Evolutionary conservation across 2,113 vertebrate genomes (phyloP).

Genomic region (Pygoscelis antarcticus): DNA sequence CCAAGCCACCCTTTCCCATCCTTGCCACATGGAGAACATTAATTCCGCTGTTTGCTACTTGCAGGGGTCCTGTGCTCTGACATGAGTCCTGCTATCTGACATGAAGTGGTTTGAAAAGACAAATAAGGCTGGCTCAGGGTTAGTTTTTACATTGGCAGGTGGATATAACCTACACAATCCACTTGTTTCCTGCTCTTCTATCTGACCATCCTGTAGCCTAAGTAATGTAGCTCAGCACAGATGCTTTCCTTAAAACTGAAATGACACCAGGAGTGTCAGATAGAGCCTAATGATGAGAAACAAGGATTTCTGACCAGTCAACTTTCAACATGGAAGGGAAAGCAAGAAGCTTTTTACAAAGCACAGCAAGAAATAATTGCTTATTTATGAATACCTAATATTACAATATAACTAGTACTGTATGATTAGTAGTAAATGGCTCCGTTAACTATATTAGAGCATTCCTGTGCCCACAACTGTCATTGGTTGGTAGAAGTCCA

Average conservation of each 20-base stretch:
- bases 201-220: background rate
- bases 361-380: background rate
- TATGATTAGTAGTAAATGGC: background rate
- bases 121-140: background rate
- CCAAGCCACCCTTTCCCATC: background rate
- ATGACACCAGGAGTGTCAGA: background rate
- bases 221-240: background rate
- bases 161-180: background rate
- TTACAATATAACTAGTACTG: background rate
- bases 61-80: constrained; percentile 2
- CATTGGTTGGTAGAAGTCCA: background rate
- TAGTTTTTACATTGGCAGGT: background rate
- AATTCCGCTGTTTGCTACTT: background rate
- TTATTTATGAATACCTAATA: background rate
- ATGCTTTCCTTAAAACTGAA: background rate
- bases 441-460: background rate
- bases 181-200: background rate
- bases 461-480: background rate
- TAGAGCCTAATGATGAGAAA: background rate
- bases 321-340: background rate
- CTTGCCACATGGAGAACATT: background rate
- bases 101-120: background rate
- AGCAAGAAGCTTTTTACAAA: background rate
- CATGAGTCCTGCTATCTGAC: background rate
- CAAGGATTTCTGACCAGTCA: background rate